Evolutionary conservation across 2,888 invertebrate species (phyloP).

Genomic region (Pyralis farinalis): DNA sequence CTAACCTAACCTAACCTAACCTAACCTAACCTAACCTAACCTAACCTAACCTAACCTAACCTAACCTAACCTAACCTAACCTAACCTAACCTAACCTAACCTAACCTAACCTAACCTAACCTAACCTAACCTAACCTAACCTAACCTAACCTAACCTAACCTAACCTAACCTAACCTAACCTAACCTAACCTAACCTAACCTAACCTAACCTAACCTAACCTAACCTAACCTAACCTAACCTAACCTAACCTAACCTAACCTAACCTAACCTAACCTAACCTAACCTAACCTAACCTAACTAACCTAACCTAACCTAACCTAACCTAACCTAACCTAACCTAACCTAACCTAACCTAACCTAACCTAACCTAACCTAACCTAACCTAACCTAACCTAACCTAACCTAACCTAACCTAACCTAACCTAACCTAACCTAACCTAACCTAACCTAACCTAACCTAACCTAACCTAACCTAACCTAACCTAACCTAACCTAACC

Average conservation of each 20-base stretch:
- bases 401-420: constrained; percentile 14
- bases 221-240: constrained; percentile 14
- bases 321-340: constrained; percentile 14
- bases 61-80: constrained; percentile 14
- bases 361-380: constrained; percentile 14
- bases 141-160: constrained; percentile 14
- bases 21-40: constrained; percentile 16
- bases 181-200: constrained; percentile 14
- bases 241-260: constrained; percentile 14
- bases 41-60: constrained; percentile 14
- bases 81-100: constrained; percentile 15
- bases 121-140: constrained; percentile 13
- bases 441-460: constrained; percentile 15
- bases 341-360: constrained; percentile 15
- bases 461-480: constrained; percentile 14
- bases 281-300: constrained; percentile 14
- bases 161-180: constrained; percentile 15
- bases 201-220: constrained; percentile 16
- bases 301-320: constrained; percentile 13
- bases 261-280: constrained; percentile 15
- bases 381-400: constrained; percentile 16
- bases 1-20: constrained; percentile 14
- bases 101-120: constrained; percentile 14
- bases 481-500: constrained; percentile 13
- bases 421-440: constrained; percentile 14